phyloP scores from a whole-genome alignment of 2,113 vertebrate species.

The Electrona antarctica region DNA sequence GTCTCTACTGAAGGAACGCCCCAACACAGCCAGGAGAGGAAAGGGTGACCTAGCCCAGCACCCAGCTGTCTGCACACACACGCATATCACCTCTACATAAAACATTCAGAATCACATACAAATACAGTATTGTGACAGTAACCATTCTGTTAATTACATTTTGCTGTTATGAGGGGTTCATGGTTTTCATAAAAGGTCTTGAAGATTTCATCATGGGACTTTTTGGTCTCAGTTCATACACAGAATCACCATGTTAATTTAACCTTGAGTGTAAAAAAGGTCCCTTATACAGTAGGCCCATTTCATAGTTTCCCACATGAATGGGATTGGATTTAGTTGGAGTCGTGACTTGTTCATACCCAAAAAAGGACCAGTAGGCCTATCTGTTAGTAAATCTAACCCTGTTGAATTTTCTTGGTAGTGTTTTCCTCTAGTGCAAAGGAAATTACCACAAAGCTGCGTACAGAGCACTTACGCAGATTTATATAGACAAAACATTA shows the following conservation, averaged over 20 bases:
- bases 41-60: constrained; percentile 23
- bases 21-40: constrained; percentile 12
- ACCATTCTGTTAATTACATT: constrained; percentile 18
- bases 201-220: constrained; percentile 8
- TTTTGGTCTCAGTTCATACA: constrained; percentile 1
- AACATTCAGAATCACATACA: constrained; percentile 11
- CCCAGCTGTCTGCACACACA: constrained; percentile 19
- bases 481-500: background rate
- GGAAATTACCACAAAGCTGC: constrained; percentile 6
- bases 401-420: background rate
- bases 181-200: constrained; percentile 23
- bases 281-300: too few relatives aligned
- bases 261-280: too few relatives aligned
- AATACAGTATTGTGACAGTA: background rate
- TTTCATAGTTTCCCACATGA: constrained; percentile 28
- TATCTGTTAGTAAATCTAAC: constrained; percentile 24
- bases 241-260: background rate
- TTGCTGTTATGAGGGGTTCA: constrained; percentile 1
- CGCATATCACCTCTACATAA: constrained; percentile 28
- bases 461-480: background rate
- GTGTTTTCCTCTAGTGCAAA: constrained; percentile 38
- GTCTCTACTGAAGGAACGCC: constrained; percentile 19
- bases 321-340: constrained; percentile 33
- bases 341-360: constrained; percentile 12
- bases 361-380: constrained; percentile 41